Evolutionary conservation across 2,888 invertebrate species (phyloP).

Genomic region (Lampropteryx suffumata): DNA sequence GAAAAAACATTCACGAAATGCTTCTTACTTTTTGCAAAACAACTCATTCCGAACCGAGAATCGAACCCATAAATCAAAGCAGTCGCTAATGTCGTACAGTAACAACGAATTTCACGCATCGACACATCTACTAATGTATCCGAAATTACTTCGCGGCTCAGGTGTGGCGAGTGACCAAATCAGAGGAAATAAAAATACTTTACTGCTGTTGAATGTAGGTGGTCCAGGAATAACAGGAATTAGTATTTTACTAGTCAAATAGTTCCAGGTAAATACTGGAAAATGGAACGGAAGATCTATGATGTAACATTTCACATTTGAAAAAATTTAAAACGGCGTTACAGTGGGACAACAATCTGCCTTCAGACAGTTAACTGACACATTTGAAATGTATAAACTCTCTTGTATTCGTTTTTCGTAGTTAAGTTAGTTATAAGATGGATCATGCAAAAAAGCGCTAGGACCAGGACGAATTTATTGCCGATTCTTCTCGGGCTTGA

Average conservation of each 20-base stretch:
- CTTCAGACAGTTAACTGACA: no score
- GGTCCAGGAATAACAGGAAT: conserved; percentile 1
- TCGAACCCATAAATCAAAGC: conserved; percentile 56
- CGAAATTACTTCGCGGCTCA: conserved; percentile 45
- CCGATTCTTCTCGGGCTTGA: no score
- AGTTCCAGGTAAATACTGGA: no score
- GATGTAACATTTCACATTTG: no score
- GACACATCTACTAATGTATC: conserved; percentile 54
- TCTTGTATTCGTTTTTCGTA: no score
- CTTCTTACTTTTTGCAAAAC: conserved; percentile 17
- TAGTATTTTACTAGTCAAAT: not conserved
- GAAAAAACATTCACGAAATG: conserved; percentile 3
- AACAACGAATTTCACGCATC: conserved; percentile 69
- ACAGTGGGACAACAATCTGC: no score
- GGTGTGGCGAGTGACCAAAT: conserved; percentile 11
- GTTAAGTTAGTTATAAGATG: no score
- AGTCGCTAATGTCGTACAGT: conserved; percentile 58
- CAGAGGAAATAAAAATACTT: conserved; percentile 9
- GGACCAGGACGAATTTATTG: no score
- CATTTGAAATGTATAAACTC: no score
- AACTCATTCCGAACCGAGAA: conserved; percentile 15
- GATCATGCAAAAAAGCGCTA: no score
- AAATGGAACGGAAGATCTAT: no score
- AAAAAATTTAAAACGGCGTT: no score
- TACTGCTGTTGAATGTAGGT: conserved; percentile 20